Conservation (phyloP, 2,888 invertebrate genomes). For the Herminia tarsipennalis region DNA sequence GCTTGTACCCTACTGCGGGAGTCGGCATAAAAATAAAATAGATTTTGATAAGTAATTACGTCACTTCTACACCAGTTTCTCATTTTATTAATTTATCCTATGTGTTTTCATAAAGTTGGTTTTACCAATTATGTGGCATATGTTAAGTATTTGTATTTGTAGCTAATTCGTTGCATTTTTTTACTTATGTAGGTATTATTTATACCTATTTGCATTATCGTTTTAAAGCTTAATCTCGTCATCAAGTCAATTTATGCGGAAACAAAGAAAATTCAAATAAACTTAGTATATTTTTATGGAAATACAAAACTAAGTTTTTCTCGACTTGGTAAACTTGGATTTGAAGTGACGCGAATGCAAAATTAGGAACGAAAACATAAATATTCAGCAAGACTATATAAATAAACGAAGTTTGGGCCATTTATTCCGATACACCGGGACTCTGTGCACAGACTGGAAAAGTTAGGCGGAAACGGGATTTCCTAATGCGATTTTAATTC, state of each 20-base stretch:
- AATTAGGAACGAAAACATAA: slow-evolving; percentile 78
- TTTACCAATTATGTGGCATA: too few species aligned
- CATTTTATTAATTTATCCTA: too few species aligned
- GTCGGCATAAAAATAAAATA: too few species aligned
- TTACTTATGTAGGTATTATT: too few species aligned
- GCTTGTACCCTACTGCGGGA: too few species aligned
- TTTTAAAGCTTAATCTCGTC: slow-evolving; percentile 20
- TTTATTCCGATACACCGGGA: slow-evolving; percentile 84
- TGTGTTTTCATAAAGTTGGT: too few species aligned
- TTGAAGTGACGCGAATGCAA: slow-evolving; percentile 73
- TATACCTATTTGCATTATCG: slow-evolving; percentile 6
- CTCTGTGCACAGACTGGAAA: slow-evolving; percentile 79
- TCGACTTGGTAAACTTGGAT: slow-evolving; percentile 54
- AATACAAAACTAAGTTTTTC: slow-evolving; percentile 49
- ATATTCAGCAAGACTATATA: slow-evolving; percentile 82
- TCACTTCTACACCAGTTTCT: too few species aligned
- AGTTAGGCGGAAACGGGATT: slow-evolving; percentile 82
- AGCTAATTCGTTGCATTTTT: too few species aligned
- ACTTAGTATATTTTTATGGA: slow-evolving; percentile 43
- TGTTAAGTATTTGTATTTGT: too few species aligned
- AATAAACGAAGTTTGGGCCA: slow-evolving; percentile 83
- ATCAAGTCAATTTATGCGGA: slow-evolving; percentile 21
- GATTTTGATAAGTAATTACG: too few species aligned
- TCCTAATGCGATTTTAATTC: slow-evolving; percentile 85
- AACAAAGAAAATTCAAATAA: slow-evolving; percentile 34